phyloP scores from a whole-genome alignment of 2,113 vertebrate species.

The Excalfactoria chinensis region DNA sequence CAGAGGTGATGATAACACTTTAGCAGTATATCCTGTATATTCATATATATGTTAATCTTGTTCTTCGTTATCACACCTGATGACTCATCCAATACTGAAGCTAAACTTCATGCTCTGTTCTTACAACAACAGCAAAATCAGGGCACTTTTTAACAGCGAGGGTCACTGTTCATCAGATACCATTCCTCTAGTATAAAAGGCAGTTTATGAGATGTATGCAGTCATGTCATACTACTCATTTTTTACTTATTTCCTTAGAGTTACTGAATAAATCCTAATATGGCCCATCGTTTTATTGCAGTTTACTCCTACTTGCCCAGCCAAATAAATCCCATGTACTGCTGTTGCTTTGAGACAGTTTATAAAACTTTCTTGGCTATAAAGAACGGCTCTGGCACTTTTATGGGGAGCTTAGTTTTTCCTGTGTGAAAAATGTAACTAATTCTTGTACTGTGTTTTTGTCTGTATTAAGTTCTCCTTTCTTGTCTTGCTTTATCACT shows the following conservation, averaged over 20 bases:
- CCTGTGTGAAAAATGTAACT: neutral
- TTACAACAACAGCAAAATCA: neutral
- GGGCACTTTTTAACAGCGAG: neutral
- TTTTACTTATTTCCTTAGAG: neutral
- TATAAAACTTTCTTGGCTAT: neutral
- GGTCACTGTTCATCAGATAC: neutral
- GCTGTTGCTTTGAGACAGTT: neutral
- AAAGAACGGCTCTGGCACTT: neutral
- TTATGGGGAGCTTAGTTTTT: neutral
- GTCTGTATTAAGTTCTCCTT: neutral
- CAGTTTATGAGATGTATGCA: fast-evolving
- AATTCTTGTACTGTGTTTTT: neutral
- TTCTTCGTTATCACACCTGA: neutral
- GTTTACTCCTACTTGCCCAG: neutral
- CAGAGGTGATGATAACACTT: neutral
- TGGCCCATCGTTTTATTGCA: neutral
- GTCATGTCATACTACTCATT: fast-evolving
- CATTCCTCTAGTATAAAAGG: neutral
- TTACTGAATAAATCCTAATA: neutral
- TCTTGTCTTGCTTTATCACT: neutral
- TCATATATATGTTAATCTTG: neutral
- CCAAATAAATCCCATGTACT: neutral
- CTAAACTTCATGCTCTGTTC: neutral
- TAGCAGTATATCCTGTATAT: neutral
- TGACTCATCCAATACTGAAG: neutral